These are phyloP conservation scores for Centroberyx gerrardi DNA, from an alignment of 2,797 vertebrate genomes.

Conservation along the genomic window DNA sequence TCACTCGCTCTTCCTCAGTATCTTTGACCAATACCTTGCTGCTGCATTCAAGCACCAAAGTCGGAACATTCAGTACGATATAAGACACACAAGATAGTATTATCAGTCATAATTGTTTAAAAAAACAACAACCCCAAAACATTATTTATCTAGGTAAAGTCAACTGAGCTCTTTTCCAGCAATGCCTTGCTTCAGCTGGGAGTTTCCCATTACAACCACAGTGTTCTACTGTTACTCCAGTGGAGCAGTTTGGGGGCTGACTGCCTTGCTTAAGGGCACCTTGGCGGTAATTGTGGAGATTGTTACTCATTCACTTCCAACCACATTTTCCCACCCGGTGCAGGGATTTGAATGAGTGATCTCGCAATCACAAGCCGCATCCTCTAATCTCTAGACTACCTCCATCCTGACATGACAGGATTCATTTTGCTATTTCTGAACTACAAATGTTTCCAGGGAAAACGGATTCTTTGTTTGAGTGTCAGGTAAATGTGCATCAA, in stretches of 20 bases:
- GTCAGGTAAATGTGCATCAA: too few relatives aligned
- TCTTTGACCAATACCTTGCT: conserved; percentile 56
- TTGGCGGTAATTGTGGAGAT: conserved; percentile 48
- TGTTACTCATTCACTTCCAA: too few relatives aligned
- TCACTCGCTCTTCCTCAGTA: conserved; percentile 19
- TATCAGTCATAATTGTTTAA: conserved; percentile 20
- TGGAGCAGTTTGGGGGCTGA: conserved; percentile 42
- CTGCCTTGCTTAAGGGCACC: conserved; percentile 37
- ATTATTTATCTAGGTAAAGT: conserved; percentile 6
- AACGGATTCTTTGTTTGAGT: too few relatives aligned
- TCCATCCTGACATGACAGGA: conserved; percentile 11
- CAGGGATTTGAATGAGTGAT: too few relatives aligned
- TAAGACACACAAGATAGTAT: conserved; percentile 16
- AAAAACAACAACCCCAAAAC: too few relatives aligned
- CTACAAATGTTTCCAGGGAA: too few relatives aligned
- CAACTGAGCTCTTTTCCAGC: conserved; percentile 5
- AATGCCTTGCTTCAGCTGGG: conserved; percentile 40
- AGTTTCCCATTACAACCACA: conserved; percentile 12
- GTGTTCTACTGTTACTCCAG: conserved; percentile 29
- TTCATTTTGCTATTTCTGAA: background rate
- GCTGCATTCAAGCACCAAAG: conserved; percentile 46
- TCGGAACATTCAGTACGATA: conserved; percentile 57
- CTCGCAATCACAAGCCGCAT: too few relatives aligned
- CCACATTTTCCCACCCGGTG: too few relatives aligned
- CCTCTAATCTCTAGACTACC: too few relatives aligned